Evolutionary conservation across 2,888 invertebrate species (phyloP).

Genomic region (Suillia variegata): DNA sequence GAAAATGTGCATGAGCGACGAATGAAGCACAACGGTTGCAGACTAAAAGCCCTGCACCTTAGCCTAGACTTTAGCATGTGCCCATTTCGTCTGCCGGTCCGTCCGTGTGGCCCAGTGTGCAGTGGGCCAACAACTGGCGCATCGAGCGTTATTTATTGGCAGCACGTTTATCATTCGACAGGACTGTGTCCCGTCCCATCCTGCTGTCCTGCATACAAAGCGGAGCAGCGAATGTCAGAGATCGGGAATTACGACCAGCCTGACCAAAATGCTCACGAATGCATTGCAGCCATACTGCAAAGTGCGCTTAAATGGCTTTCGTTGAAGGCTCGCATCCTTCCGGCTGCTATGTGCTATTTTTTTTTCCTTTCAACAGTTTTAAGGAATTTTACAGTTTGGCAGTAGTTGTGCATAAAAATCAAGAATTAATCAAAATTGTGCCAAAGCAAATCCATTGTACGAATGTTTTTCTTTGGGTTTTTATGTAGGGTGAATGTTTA

Average conservation of each 20-base stretch:
- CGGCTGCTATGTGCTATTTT: too few relatives aligned
- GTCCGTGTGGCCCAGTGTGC: too few relatives aligned
- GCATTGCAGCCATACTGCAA: neutral
- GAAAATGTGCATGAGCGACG: neutral
- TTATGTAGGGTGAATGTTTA: too few relatives aligned
- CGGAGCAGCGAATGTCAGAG: too few relatives aligned
- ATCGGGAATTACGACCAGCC: neutral
- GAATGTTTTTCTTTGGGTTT: too few relatives aligned
- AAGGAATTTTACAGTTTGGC: neutral
- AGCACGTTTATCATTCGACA: slow-evolving; percentile 17
- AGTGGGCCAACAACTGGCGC: neutral
- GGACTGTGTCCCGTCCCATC: neutral
- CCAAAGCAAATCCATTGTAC: neutral
- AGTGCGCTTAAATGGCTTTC: too few relatives aligned
- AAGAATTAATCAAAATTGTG: neutral
- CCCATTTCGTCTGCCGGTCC: too few relatives aligned
- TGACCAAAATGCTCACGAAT: too few relatives aligned
- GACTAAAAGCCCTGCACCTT: neutral
- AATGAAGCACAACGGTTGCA: neutral
- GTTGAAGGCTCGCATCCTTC: too few relatives aligned
- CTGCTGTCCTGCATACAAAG: neutral
- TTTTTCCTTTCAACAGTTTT: neutral
- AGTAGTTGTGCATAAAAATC: neutral
- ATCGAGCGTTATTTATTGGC: slow-evolving; percentile 21
- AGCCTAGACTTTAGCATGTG: too few relatives aligned